Percentiles rank a stretch among this genome's conserved stretches.
These are phyloP conservation scores for Manis pentadactyla DNA, from an alignment of 2,797 vertebrate species.

Conservation along the genomic window DNA sequence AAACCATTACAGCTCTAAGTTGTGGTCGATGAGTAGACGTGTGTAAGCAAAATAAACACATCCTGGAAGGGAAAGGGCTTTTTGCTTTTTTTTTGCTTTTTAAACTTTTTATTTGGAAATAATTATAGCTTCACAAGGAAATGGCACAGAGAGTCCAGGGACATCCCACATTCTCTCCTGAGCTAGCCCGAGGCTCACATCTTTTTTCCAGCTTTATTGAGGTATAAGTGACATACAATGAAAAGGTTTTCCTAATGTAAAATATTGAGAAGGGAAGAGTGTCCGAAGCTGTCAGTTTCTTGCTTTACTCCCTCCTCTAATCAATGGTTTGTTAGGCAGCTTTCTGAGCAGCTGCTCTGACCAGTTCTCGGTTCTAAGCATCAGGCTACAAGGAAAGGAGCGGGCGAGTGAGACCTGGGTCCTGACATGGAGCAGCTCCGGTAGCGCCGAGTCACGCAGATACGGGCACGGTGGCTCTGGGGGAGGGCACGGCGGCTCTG, in stretches of 20 bases:
- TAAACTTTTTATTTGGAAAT: background rate
- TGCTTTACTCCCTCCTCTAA: background rate
- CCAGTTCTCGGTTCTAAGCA: background rate
- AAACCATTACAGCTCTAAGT: accelerated
- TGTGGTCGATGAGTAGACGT: accelerated
- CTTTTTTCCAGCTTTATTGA: too few species aligned
- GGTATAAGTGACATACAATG: background rate
- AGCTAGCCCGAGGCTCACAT: background rate
- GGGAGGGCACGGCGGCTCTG: accelerated
- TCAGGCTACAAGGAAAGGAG: background rate
- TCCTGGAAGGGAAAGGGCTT: accelerated
- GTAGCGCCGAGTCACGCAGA: background rate
- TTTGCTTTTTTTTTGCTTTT: background rate
- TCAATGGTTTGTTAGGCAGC: background rate
- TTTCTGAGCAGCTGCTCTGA: background rate
- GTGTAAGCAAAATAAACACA: accelerated
- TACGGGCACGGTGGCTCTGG: background rate
- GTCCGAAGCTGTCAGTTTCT: background rate
- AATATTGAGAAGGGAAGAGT: background rate
- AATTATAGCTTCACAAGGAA: background rate
- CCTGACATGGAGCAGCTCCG: accelerated
- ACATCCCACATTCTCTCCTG: accelerated
- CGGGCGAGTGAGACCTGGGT: background rate
- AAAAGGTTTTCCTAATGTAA: background rate
- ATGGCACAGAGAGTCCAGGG: background rate